Percentiles rank a stretch among this genome's conserved stretches.
Conservation (phyloP, 1,140 invertebrate genomes). For the Pogonus chalceus region DNA sequence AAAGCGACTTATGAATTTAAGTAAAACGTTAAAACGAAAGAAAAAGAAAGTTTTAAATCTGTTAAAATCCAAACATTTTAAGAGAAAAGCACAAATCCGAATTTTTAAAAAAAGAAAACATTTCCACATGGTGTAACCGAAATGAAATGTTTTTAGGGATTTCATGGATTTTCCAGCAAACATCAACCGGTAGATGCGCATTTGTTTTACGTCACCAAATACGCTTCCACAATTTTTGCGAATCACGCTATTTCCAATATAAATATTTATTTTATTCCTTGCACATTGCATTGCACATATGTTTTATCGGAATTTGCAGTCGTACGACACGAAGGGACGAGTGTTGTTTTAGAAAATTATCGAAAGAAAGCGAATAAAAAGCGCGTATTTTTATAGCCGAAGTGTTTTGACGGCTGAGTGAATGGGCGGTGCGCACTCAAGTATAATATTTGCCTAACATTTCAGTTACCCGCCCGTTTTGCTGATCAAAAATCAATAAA, state of each 20-base stretch:
- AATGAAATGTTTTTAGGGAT: too few relatives aligned
- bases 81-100: too few relatives aligned
- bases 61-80: too few relatives aligned
- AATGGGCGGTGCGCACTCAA: background rate
- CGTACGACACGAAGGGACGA: background rate
- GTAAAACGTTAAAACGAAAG: too few relatives aligned
- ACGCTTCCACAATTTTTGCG: background rate
- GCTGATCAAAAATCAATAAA: background rate
- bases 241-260: slow-evolving; percentile 1
- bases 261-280: slow-evolving; percentile 6
- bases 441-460: slow-evolving; percentile 3
- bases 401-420: slow-evolving; percentile 1
- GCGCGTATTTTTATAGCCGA: background rate
- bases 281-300: background rate
- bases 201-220: too few relatives aligned
- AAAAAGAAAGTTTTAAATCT: too few relatives aligned
- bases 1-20: too few relatives aligned
- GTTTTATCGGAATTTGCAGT: background rate
- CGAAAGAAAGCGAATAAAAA: background rate
- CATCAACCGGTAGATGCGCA: too few relatives aligned
- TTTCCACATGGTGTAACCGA: too few relatives aligned
- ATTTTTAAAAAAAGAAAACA: too few relatives aligned
- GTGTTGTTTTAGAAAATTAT: slow-evolving; percentile 7
- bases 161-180: too few relatives aligned
- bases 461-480: background rate